These are phyloP conservation scores for Cyprinodon brontotheroides DNA, from an alignment of 2,113 vertebrate genomes.

Conservation along the genomic window DNA sequence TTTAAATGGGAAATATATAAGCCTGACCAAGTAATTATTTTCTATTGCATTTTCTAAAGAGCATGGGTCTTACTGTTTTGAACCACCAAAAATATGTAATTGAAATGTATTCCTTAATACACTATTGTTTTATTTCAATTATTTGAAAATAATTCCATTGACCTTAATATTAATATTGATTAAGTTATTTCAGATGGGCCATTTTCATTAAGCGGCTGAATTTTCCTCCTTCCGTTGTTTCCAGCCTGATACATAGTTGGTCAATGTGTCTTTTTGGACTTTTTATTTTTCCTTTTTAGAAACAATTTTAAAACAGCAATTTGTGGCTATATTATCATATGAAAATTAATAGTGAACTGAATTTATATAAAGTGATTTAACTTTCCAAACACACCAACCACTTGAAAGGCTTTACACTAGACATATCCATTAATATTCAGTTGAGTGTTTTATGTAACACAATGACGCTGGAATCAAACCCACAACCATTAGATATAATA, in stretches of 20 bases:
- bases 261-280: not conserved
- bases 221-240: not conserved
- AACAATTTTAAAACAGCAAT: not conserved
- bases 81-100: not conserved
- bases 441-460: too few relatives aligned
- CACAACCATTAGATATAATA: too few relatives aligned
- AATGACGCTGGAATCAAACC: too few relatives aligned
- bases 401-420: not conserved
- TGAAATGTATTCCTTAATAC: not conserved
- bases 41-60: too few relatives aligned
- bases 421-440: too few relatives aligned
- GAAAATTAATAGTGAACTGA: not conserved
- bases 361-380: not conserved
- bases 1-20: too few relatives aligned
- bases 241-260: too few relatives aligned
- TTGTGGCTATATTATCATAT: not conserved
- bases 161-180: not conserved
- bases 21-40: too few relatives aligned
- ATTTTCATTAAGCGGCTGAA: not conserved
- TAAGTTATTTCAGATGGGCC: not conserved
- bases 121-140: not conserved
- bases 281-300: not conserved
- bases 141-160: not conserved
- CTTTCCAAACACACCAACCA: not conserved
- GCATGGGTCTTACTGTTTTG: not conserved